phyloP scores from a whole-genome alignment of 2,888 invertebrate species.

The Allygus modestus region DNA sequence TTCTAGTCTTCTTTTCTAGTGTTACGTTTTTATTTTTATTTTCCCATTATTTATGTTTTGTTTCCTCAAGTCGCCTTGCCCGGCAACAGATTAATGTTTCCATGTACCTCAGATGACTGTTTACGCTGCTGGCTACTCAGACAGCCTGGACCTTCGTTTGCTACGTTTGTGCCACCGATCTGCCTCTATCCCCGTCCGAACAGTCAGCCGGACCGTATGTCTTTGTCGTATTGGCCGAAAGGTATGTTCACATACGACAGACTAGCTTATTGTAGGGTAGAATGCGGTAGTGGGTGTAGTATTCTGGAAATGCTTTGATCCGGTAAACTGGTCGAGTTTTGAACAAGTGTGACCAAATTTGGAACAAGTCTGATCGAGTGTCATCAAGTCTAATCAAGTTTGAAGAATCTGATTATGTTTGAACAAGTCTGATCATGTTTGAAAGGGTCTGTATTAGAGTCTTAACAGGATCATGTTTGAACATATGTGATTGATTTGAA shows the following conservation, averaged over 20 bases:
- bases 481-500: too few species aligned
- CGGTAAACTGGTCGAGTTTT: too few species aligned
- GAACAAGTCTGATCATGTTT: too few species aligned
- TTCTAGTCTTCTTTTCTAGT: too few species aligned
- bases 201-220: background rate
- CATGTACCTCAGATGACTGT: background rate
- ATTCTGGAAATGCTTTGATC: too few species aligned
- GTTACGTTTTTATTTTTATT: background rate
- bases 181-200: background rate
- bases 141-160: background rate
- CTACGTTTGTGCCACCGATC: background rate
- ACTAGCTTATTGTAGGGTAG: background rate
- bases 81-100: background rate
- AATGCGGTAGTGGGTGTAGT: background rate
- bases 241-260: constrained; percentile 15
- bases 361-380: too few species aligned
- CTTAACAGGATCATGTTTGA: too few species aligned
- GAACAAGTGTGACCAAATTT: too few species aligned
- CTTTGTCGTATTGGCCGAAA: constrained; percentile 30
- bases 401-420: too few species aligned
- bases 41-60: background rate
- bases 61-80: background rate
- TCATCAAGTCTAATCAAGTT: too few species aligned
- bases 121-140: background rate
- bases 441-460: too few species aligned